Percentiles rank a stretch among this genome's conserved stretches.
These are phyloP conservation scores for Falco berigora DNA, from an alignment of 2,797 vertebrate genomes.

Conservation along the genomic window DNA sequence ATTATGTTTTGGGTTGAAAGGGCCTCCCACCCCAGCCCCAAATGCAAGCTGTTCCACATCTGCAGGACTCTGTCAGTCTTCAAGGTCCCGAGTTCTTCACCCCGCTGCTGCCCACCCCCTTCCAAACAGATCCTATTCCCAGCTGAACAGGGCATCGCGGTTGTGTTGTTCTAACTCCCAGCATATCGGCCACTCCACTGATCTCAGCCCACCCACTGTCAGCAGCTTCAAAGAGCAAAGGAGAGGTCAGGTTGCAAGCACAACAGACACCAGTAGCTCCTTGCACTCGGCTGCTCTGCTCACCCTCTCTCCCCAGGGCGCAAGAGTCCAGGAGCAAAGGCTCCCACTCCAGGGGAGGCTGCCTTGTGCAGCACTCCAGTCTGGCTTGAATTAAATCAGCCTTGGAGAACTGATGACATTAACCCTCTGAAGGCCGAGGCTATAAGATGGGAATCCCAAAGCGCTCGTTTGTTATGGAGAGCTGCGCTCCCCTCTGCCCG, in stretches of 20 bases:
- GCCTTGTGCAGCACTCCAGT: neutral
- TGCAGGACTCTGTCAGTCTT: neutral
- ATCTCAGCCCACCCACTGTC: constrained; percentile 57
- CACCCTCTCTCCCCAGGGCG: neutral
- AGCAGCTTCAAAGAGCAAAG: constrained; percentile 28
- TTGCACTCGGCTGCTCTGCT: neutral
- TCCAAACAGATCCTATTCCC: neutral
- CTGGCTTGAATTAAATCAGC: constrained; percentile 34
- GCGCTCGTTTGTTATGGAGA: fast-evolving
- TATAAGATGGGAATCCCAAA: neutral
- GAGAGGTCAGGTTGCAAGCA: constrained; percentile 38
- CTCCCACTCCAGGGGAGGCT: constrained; percentile 10
- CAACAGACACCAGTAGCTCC: constrained; percentile 21
- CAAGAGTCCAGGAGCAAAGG: neutral
- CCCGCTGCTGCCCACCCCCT: neutral
- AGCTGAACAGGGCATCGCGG: neutral
- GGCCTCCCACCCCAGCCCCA: neutral
- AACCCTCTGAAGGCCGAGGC: neutral
- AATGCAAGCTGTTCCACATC: neutral
- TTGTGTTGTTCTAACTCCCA: neutral
- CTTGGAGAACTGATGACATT: neutral
- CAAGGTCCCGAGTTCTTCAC: neutral
- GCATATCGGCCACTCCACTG: neutral
- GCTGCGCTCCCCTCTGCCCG: neutral
- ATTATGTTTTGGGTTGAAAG: neutral